Base-by-base conservation (phyloP, 2,113 vertebrate genomes). In the Euleptes europaea region DNA sequence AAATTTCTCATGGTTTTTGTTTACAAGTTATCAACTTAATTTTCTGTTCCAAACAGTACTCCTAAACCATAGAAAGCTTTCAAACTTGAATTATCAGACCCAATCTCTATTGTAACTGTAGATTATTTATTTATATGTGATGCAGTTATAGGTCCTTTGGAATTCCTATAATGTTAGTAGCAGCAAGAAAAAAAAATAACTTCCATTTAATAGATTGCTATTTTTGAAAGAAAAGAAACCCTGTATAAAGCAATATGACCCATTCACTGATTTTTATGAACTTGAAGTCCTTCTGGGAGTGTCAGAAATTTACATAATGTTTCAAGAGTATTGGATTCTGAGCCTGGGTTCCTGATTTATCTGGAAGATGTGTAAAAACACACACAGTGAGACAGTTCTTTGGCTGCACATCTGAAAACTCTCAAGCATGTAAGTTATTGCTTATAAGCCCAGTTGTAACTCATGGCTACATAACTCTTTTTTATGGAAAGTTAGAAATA, bases 381-480 rank as follows among this genome's bases (percentile, higher is more conserved):
- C 8, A 76, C 72, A 83, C 87, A 88, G 87, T 23, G 82, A 79
- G 80, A 87, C 69, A 92, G 89, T 65, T 94, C 82, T 80, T 86
- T 86, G 88, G 93, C 88, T 87, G 69, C 75, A 83, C 38, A 91
- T 91, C 89, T 91, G 73, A 87, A 71, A 79, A 86, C 90, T n/a
- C 71, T 92, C 14, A 33, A 69, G 86, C 85, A 88, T 82, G 47
- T 92, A 92, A 90, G 83, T 89, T 88, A 91, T 92, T 90, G 84
- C 86, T 86, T 93, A 86, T 90, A 92, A 90, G 86, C 86, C 84
- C 88, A 92, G 87, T 92, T 92, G 91, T 90, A 94, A 90, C 84
- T 89, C 86, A 89, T n/a, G 91, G 93, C 92, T 91, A 91, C 85
- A 94, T 93, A 93, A 85, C 88, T 86, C 90, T 83, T 80, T 83